Conservation (phyloP, 2,113 vertebrate genomes). For the Morone chrysops region DNA sequence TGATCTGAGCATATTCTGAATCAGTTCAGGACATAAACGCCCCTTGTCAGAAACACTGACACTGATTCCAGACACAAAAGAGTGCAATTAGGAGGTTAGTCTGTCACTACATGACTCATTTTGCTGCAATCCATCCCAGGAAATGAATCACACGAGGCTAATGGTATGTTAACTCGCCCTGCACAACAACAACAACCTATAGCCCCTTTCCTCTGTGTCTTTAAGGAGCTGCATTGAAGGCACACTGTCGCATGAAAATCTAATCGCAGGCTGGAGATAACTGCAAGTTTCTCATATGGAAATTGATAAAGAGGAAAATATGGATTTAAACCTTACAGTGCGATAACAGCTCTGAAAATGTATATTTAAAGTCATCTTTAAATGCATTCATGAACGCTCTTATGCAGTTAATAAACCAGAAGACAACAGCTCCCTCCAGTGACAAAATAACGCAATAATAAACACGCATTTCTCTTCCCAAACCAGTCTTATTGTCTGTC, state of each 20-base stretch:
- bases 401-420: not conserved
- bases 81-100: constrained; percentile 26
- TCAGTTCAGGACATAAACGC: constrained; percentile 1
- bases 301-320: not conserved
- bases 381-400: not conserved
- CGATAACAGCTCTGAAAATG: not conserved
- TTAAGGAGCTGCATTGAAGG: not conserved
- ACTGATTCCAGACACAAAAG: constrained; percentile 18
- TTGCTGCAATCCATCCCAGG: constrained; percentile 12
- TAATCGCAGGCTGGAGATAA: not conserved
- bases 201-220: not conserved
- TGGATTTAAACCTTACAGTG: not conserved
- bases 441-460: constrained; percentile 2
- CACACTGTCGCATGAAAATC: not conserved
- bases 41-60: constrained; percentile 3
- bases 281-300: not conserved
- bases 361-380: constrained; percentile 12
- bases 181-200: constrained; percentile 16
- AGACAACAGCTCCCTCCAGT: constrained; percentile 41
- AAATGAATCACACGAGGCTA: constrained; percentile 47
- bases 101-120: constrained; percentile 41
- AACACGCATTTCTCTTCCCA: not conserved
- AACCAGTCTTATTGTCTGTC: not conserved
- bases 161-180: constrained; percentile 24
- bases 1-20: constrained; percentile 31